Conservation (phyloP, 2,113 vertebrate species). For the Cololabis saira region DNA sequence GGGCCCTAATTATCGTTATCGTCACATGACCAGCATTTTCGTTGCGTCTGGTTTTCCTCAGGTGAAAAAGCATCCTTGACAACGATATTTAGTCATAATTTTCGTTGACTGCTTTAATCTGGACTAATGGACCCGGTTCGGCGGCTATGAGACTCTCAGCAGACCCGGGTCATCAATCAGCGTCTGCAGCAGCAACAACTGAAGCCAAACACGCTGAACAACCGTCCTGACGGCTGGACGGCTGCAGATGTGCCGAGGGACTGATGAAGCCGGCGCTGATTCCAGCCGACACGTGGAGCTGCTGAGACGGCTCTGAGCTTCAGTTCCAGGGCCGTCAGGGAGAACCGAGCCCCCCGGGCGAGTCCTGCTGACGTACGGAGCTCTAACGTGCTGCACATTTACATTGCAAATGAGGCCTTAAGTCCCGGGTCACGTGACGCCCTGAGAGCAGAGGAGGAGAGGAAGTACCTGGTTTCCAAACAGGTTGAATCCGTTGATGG, state of each 20-base stretch:
- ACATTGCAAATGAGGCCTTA: constrained; percentile 12
- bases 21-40: no score
- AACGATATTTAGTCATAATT: no score
- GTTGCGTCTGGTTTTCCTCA: no score
- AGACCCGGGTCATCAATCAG: constrained; percentile 41
- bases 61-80: no score
- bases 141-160: constrained; percentile 1
- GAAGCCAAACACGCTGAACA: constrained; percentile 25
- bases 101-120: no score
- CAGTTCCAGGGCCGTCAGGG: neutral
- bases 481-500: constrained; percentile 98
- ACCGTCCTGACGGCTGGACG: constrained; percentile 3
- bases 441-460: neutral
- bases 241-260: constrained; percentile 1
- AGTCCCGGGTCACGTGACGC: neutral
- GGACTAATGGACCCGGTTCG: no score
- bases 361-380: constrained; percentile 8
- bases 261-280: constrained; percentile 15
- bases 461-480: constrained; percentile 95
- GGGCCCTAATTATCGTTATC: no score
- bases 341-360: neutral
- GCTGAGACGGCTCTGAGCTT: no score
- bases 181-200: constrained; percentile 20
- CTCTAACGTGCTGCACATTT: constrained; percentile 9
- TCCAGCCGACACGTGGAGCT: constrained; percentile 4